Percentiles rank a stretch among this genome's conserved stretches.
Evolutionary conservation across 1,140 invertebrate species (phyloP).

Genomic region (Lanistes nyassanus): DNA sequence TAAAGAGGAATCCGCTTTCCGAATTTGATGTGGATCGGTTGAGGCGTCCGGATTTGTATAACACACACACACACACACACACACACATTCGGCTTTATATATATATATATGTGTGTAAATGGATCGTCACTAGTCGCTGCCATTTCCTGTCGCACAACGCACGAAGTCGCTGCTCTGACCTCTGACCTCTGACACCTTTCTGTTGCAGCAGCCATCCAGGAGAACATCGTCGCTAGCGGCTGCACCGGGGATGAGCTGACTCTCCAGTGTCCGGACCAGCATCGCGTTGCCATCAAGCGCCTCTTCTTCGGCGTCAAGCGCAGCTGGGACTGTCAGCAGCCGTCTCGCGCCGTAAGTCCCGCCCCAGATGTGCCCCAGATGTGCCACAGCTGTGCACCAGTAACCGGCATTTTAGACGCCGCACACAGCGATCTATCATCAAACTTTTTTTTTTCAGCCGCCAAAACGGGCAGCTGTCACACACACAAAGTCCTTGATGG

Average conservation of each 20-base stretch:
- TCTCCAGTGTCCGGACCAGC: conserved; percentile 36
- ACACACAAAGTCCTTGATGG: no score
- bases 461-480: no score
- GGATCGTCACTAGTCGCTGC: neutral
- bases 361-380: no score
- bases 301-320: conserved; percentile 49
- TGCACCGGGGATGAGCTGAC: conserved; percentile 38
- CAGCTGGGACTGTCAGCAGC: conserved; percentile 30
- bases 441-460: no score
- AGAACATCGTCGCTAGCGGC: conserved; percentile 47
- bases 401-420: no score
- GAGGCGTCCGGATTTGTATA: no score
- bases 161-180: neutral
- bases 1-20: neutral
- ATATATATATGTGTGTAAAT: neutral
- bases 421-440: no score
- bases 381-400: no score
- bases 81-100: neutral
- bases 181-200: no score
- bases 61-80: no score
- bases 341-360: no score
- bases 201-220: conserved; percentile 4
- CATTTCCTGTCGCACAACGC: neutral
- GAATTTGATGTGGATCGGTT: no score
- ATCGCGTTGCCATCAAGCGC: conserved; percentile 53